phyloP scores from a whole-genome alignment of 1,140 invertebrate genomes.

The Zaprionus gabonicus region DNA sequence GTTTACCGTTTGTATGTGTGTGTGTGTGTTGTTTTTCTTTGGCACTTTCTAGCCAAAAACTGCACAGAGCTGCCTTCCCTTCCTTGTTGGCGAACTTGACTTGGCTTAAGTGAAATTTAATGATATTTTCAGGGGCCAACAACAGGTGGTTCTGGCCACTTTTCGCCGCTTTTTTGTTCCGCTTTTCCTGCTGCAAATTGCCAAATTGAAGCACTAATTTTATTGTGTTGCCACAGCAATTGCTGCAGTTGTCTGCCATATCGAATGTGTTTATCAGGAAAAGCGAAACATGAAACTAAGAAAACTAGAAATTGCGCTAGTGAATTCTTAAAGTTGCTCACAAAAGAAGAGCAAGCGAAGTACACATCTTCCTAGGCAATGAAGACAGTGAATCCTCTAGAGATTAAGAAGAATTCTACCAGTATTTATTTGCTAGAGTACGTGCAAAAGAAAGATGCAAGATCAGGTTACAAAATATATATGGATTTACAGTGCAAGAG shows the following conservation, averaged over 20 bases:
- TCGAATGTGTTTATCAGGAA: not conserved
- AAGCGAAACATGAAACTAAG: not conserved
- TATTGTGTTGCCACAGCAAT: conserved; percentile 43
- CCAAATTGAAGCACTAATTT: conserved; percentile 61
- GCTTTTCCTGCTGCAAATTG: conserved; percentile 57
- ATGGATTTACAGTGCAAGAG: not conserved
- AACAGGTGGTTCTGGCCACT: conserved; percentile 62
- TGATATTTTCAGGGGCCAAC: conserved; percentile 64
- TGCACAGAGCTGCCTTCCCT: not conserved
- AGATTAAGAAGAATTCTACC: not conserved
- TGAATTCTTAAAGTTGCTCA: not conserved
- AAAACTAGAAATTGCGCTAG: too few species aligned
- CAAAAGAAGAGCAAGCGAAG: not conserved
- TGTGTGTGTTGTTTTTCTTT: conserved; percentile 47
- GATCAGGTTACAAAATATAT: not conserved
- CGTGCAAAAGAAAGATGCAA: not conserved
- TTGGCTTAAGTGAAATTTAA: conserved; percentile 76
- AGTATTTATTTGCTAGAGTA: not conserved
- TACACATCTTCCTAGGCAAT: not conserved
- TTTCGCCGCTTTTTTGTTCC: conserved; percentile 10
- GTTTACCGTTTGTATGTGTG: conserved; percentile 1
- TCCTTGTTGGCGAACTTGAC: conserved; percentile 31
- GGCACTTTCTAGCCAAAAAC: conserved; percentile 58
- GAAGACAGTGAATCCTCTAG: not conserved
- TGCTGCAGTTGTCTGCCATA: not conserved